Evolutionary conservation across 2,113 vertebrate species (phyloP).

Genomic region (Mus pahari): DNA sequence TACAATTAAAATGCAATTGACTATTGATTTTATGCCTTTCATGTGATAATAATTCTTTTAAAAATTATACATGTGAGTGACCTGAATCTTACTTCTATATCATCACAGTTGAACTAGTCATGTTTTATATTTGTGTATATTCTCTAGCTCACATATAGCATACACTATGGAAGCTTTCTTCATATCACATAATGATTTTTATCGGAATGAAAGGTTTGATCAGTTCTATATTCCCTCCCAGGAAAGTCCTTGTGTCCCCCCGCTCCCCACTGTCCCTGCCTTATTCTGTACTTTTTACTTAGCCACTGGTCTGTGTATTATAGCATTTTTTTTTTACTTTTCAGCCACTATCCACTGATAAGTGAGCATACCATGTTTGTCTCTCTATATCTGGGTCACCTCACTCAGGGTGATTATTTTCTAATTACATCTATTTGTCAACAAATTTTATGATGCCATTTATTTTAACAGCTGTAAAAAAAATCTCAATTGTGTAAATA

Average conservation of each 20-base stretch:
- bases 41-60: neutral
- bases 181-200: neutral
- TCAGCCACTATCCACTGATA: neutral
- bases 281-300: neutral
- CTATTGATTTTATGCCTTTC: neutral
- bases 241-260: neutral
- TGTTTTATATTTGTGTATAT: neutral
- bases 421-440: neutral
- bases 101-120: neutral
- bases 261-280: too few relatives aligned
- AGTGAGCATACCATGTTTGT: neutral
- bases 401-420: neutral
- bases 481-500: neutral
- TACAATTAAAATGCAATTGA: neutral
- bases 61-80: neutral
- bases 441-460: neutral
- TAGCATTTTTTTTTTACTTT: neutral
- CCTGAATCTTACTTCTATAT: neutral
- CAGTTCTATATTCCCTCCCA: neutral
- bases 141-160: neutral
- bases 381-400: neutral
- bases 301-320: neutral
- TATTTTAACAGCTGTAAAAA: neutral
- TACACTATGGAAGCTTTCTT: neutral
- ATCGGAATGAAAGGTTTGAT: neutral